phyloP scores from a whole-genome alignment of 2,113 vertebrate genomes.

The Nyctereutes procyonoides region DNA sequence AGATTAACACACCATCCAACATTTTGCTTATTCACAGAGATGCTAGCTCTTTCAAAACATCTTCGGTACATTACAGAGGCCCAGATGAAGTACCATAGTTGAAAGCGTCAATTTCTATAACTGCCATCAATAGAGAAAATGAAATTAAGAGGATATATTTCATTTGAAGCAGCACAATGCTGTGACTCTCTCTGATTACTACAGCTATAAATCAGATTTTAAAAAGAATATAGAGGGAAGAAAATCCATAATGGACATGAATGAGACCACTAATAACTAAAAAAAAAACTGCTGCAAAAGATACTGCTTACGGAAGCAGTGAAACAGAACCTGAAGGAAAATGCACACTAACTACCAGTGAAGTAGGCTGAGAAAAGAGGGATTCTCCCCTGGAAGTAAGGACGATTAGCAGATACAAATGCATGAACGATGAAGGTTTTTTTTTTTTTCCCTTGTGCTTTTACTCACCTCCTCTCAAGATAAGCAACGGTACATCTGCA shows the following conservation, averaged over 20 bases:
- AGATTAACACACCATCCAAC: not conserved
- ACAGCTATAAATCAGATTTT: slow-evolving; percentile 61
- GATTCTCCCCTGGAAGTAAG: not conserved
- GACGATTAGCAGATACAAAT: not conserved
- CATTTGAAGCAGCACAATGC: slow-evolving; percentile 20
- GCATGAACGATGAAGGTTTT: not conserved
- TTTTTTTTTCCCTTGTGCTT: not conserved
- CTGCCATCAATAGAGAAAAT: slow-evolving; percentile 55
- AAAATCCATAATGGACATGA: slow-evolving; percentile 37
- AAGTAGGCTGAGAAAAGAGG: not conserved
- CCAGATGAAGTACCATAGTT: not conserved
- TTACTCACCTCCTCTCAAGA: slow-evolving; percentile 95
- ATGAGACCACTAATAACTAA: slow-evolving; percentile 45
- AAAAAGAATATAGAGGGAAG: slow-evolving; percentile 35
- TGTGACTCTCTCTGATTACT: slow-evolving; percentile 20
- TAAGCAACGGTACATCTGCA: slow-evolving; percentile 95
- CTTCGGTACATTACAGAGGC: not conserved
- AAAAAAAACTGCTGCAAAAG: not conserved
- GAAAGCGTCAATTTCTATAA: slow-evolving; percentile 49
- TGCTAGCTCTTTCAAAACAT: not conserved
- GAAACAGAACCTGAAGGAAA: slow-evolving; percentile 32
- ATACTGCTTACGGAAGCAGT: not conserved
- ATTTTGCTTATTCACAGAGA: not conserved
- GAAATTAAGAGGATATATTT: slow-evolving; percentile 52
- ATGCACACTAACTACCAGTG: not conserved